Conservation (phyloP, 2,888 invertebrate species). For the Drosophila dives region DNA sequence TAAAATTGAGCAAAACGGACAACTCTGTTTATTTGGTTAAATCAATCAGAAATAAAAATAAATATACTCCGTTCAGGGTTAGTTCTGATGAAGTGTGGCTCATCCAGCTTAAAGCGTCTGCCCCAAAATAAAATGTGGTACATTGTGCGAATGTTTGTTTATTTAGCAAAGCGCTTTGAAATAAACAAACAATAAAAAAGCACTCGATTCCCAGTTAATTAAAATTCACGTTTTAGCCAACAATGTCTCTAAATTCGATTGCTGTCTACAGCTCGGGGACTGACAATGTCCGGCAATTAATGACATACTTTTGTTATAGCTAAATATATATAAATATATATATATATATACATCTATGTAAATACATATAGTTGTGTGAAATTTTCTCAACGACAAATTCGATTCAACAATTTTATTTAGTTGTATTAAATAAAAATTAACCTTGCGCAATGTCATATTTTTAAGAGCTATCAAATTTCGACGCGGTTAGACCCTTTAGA, state of each 20-base stretch:
- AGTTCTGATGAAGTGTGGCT: neutral
- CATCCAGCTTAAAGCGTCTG: neutral
- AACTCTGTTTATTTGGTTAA: neutral
- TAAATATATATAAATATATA: neutral
- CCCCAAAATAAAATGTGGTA: neutral
- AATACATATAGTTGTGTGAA: neutral
- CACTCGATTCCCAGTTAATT: neutral
- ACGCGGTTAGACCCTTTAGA: neutral
- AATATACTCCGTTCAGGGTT: neutral
- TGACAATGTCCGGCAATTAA: neutral
- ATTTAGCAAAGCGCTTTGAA: neutral
- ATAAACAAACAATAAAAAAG: constrained; percentile 10
- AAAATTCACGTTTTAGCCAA: constrained; percentile 1
- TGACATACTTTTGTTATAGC: neutral
- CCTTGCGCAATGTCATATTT: neutral
- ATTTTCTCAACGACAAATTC: neutral
- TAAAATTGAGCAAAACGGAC: neutral
- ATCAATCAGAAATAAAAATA: neutral
- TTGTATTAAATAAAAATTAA: neutral
- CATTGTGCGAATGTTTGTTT: neutral
- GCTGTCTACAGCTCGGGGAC: neutral
- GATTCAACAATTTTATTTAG: neutral
- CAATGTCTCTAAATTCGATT: constrained; percentile 4
- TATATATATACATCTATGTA: neutral
- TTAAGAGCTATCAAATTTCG: neutral